Evolutionary conservation across 2,797 vertebrate genomes (phyloP), one percentile per base, ranked within the genome.

Genomic region (Sandelia bainsii): DNA sequence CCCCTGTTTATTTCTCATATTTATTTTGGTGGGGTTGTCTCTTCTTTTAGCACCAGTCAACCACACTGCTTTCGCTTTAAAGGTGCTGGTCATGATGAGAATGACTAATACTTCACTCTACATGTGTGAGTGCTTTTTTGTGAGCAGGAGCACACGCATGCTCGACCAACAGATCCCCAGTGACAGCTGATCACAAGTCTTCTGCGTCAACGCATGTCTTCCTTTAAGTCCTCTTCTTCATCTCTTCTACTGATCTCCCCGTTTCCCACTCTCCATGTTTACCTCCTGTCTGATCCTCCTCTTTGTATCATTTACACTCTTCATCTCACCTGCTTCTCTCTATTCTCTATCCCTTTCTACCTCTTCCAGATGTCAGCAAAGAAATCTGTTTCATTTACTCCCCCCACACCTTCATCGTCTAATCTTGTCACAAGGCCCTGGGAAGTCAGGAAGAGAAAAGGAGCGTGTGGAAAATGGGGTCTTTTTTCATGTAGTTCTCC

Each of bases 401-500:
- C 5, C 29, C 25, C 46, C 19, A 2, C 9, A 27, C 29, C 50
- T 48, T 59, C 69, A 53, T 69, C 79, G 74, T 88, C 77, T 83
- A 85, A 87, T 90, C 87, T 83, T 69, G 57, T 88, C 84, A 83
- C 63, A 84, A 82, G 64, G 77, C 72, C 56, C 64, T 17, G 69
- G 56, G 72, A 79, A 71, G 69, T 62, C 67, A 74, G 53, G 52
- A 59, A 74, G 12, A 79, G 67, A 75, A 68, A 61, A 69, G 60
- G 54, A 75, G 56, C 53, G 62, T 80, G 71, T 67, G 27, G 70
- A 45, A 79, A 88, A 84, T 42, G 59, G 68, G 75, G 37, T 72
- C 87, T 87, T 88, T 84, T 82, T 91, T 92, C 70, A 79, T 83
- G 75, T 70, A 57, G 16, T 85, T 88, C 73, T 65, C 52, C 19